These are phyloP conservation scores for Falco cherrug DNA, from an alignment of 2,797 vertebrate genomes.

Conservation along the genomic window DNA sequence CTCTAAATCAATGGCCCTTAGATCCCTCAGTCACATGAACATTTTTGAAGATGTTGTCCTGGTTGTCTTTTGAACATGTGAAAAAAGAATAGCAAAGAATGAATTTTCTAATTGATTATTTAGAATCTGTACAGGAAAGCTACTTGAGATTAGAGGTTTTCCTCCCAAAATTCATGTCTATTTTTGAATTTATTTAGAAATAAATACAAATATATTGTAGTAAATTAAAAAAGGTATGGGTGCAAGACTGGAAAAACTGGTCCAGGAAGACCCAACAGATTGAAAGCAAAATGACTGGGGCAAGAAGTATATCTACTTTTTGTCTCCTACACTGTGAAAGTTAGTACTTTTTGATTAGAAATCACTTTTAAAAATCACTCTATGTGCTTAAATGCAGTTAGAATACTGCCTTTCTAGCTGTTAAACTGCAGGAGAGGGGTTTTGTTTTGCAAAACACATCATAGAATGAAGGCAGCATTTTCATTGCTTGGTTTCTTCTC, in stretches of 20 bases:
- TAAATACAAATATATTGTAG: background rate
- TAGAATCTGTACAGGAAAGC: background rate
- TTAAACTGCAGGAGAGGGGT: background rate
- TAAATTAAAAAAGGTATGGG: background rate
- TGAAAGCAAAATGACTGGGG: background rate
- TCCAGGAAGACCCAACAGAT: background rate
- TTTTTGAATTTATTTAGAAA: background rate
- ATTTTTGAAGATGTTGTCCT: background rate
- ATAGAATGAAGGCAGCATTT: background rate
- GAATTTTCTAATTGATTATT: background rate
- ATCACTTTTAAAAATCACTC: background rate
- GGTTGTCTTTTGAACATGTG: background rate
- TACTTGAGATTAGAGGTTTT: fast-evolving
- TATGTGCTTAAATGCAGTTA: background rate
- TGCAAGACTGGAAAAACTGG: background rate
- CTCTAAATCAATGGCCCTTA: background rate
- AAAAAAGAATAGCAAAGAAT: background rate
- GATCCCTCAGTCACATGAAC: background rate
- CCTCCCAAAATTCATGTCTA: fast-evolving
- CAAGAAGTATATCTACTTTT: background rate
- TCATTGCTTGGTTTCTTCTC: background rate
- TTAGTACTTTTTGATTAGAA: background rate
- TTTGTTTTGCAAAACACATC: background rate
- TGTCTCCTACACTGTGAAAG: background rate
- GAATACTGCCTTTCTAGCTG: background rate